Evolutionary conservation across 2,797 vertebrate genomes (phyloP), one percentile per base, ranked within the genome.

Genomic region (Smutsia temminckii): DNA sequence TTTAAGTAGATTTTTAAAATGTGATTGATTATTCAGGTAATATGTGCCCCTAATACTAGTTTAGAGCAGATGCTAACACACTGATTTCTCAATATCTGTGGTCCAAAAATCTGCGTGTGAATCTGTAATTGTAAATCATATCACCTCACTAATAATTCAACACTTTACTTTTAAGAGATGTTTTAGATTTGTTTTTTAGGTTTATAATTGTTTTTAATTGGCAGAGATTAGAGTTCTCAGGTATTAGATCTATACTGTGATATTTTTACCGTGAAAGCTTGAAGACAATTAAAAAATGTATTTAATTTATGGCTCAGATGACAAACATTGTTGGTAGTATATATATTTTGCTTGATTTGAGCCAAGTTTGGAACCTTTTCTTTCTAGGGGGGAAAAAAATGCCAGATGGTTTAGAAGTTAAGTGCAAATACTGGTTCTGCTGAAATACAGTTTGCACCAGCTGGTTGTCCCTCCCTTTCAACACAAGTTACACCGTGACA

Each of bases 1-100:
- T 42, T 89, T 95, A 85, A 94, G 51, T 37, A 96, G 88, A 92
- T 95, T 46, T 96, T 93, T 53, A 92, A 93, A 90, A 53, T 6
- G 63, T 23, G 42, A 85, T 95, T 23, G 42, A 85, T 95, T 89
- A 68, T 79, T 84, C 64, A 87, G 63, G 21, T 91, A 71, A 51
- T 84, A 46, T 80, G 27, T 63, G 12, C 84, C 40, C 37, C 63
- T 61, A 63, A 14, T 85, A 69, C 7, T 49, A 89, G 57, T 72
- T 92, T 55, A 86, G 42, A 80, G 37, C 92, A 34, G 29, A 81
- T 89, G 37, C 29, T 27, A 51, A 42, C 10, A 55, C 37, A 53
- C 59, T 37, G 42, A 77, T 94, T 81, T 91, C 34, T 57, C 17
- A 55, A 27, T 72, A 53, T 53, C 91, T 77, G 18, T 63, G 42